A percentile compares a stretch with the other conserved stretches of the same genome.
Evolutionary conservation across 2,113 vertebrate species (phyloP).

Genomic region (Stercorarius parasiticus): DNA sequence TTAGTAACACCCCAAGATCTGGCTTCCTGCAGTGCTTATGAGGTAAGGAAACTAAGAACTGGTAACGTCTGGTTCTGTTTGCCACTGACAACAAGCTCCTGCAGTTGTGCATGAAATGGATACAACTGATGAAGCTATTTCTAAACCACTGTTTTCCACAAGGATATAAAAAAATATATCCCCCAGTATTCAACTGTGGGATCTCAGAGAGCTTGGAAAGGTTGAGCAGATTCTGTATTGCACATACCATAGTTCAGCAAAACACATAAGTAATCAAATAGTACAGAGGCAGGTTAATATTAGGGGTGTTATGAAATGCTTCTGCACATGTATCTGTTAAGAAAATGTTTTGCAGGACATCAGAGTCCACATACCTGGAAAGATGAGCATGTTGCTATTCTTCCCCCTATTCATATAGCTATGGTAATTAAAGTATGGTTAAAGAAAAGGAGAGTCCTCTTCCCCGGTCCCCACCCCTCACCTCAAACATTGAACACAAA

Average conservation of each 20-base stretch:
- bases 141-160: neutral
- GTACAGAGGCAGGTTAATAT: neutral
- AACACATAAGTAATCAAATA: neutral
- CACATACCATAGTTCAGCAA: neutral
- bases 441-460: neutral
- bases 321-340: neutral
- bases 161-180: neutral
- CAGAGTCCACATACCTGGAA: neutral
- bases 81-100: neutral
- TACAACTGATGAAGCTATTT: neutral
- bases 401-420: neutral
- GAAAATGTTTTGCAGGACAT: neutral
- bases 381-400: neutral
- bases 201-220: neutral
- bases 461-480: neutral
- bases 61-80: neutral
- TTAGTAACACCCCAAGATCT: neutral
- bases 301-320: neutral
- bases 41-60: neutral
- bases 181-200: neutral
- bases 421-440: neutral
- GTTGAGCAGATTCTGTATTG: neutral
- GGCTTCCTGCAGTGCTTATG: neutral
- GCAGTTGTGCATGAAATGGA: neutral
- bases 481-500: neutral